phyloP scores from a whole-genome alignment of 2,113 vertebrate species.

The Catharus bicknelli region DNA sequence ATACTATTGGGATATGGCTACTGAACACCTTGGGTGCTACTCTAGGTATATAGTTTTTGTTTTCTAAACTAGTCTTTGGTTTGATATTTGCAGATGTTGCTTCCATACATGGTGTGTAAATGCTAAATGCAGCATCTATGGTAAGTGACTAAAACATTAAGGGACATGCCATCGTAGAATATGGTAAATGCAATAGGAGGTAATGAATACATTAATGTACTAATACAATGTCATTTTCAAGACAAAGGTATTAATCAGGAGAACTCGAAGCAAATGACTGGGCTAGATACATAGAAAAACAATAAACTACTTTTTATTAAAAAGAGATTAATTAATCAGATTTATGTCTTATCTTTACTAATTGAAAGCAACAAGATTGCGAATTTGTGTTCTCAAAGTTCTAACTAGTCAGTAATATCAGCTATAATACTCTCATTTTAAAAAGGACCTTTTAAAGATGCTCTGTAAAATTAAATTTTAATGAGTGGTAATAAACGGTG shows the following conservation, averaged over 20 bases:
- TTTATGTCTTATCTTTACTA: conserved; percentile 2
- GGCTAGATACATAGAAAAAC: conserved; percentile 1
- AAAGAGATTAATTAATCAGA: background rate
- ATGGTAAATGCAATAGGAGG: background rate
- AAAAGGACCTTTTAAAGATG: conserved; percentile 68
- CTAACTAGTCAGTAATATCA: conserved; percentile 47
- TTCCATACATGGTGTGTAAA: accelerated
- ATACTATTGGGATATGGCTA: background rate
- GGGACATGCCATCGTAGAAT: background rate
- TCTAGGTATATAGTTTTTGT: background rate
- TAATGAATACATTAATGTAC: background rate
- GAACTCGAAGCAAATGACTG: background rate
- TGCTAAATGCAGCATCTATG: background rate
- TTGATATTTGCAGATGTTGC: background rate
- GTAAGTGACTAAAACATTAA: background rate
- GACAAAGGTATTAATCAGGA: background rate
- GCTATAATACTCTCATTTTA: conserved; percentile 23
- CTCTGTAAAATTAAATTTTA: conserved; percentile 68
- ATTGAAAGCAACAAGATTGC: conserved; percentile 28
- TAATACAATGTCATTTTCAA: background rate
- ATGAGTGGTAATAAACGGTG: conserved; percentile 59
- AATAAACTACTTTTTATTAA: background rate
- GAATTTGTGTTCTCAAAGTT: conserved; percentile 28
- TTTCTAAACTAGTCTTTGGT: background rate
- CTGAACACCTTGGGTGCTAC: background rate